A percentile compares a stretch with the other conserved stretches of the same genome.
Evolutionary conservation across 2,888 invertebrate genomes (phyloP).

Genomic region (Hipparchia semele): DNA sequence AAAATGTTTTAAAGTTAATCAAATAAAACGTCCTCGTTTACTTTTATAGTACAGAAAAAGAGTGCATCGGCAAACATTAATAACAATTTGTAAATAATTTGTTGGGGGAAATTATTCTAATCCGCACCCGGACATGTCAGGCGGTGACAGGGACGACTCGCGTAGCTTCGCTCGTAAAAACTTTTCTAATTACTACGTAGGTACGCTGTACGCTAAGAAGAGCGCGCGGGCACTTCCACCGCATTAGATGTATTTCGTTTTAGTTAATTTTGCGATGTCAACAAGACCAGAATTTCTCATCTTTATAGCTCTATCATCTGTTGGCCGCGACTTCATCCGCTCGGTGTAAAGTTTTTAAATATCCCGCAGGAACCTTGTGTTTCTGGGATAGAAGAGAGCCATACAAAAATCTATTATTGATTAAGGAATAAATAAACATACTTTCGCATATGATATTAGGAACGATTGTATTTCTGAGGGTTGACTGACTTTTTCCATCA

Average conservation of each 20-base stretch:
- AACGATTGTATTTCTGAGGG: no score
- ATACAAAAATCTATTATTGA: no score
- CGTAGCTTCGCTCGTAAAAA: conserved; percentile 75
- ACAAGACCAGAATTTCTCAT: conserved; percentile 42
- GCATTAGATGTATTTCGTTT: conserved; percentile 64
- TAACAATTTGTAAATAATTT: conserved; percentile 76
- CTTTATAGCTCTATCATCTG: not conserved
- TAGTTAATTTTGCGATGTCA: conserved; percentile 72
- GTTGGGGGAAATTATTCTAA: conserved; percentile 67
- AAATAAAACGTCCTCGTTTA: no score
- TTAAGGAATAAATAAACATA: no score
- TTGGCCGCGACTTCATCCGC: no score
- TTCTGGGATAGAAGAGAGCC: no score
- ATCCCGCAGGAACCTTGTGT: no score
- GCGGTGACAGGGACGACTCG: conserved; percentile 72
- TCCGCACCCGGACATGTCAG: conserved; percentile 70
- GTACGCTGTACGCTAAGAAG: conserved; percentile 79
- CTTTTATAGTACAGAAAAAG: conserved; percentile 13
- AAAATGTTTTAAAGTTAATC: no score
- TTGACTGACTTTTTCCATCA: no score
- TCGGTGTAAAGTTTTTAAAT: no score
- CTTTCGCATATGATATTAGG: no score
- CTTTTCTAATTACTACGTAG: conserved; percentile 75
- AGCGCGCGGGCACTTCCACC: conserved; percentile 54
- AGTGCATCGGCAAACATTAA: conserved; percentile 43